Conservation (phyloP, 2,888 invertebrate genomes). For the Agrypnus murinus region DNA sequence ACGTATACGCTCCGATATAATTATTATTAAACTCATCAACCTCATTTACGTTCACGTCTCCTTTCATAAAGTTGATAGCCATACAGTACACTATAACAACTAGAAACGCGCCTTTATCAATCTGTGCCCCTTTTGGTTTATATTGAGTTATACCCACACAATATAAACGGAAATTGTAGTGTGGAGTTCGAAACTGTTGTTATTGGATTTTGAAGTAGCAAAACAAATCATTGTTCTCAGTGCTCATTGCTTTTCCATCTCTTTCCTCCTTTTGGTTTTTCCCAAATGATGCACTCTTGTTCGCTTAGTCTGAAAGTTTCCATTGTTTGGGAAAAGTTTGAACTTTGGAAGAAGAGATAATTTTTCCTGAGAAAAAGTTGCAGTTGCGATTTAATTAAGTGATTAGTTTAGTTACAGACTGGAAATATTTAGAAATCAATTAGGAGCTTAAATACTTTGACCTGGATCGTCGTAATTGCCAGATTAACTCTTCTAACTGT, state of each 20-base stretch:
- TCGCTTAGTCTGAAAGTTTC: too few species aligned
- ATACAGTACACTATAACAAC: background rate
- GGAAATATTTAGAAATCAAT: slow-evolving; percentile 28
- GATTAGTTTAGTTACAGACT: slow-evolving; percentile 6
- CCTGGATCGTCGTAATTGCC: slow-evolving; percentile 1
- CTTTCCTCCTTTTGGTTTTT: background rate
- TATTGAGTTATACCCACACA: slow-evolving; percentile 28
- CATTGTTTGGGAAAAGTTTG: background rate
- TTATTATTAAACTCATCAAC: slow-evolving; percentile 37
- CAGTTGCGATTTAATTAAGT: slow-evolving; percentile 18
- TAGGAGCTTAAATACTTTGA: slow-evolving; percentile 23
- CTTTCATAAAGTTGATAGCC: slow-evolving; percentile 21
- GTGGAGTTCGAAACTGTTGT: slow-evolving; percentile 27
- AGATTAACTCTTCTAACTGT: slow-evolving; percentile 20
- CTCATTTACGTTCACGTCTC: slow-evolving; percentile 28
- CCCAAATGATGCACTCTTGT: slow-evolving; percentile 1
- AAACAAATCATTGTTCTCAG: slow-evolving; percentile 26
- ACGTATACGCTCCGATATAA: background rate
- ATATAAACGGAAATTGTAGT: slow-evolving; percentile 33
- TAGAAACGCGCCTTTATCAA: slow-evolving; percentile 8
- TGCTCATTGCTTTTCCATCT: background rate
- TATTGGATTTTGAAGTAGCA: slow-evolving; percentile 27
- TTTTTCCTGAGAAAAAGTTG: too few species aligned
- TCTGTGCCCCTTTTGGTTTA: slow-evolving; percentile 8
- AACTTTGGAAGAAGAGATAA: too few species aligned